Percentiles rank a stretch among this genome's conserved stretches.
These are phyloP conservation scores for Bombyx huttoni DNA, from an alignment of 2,888 invertebrate species.

Conservation along the genomic window DNA sequence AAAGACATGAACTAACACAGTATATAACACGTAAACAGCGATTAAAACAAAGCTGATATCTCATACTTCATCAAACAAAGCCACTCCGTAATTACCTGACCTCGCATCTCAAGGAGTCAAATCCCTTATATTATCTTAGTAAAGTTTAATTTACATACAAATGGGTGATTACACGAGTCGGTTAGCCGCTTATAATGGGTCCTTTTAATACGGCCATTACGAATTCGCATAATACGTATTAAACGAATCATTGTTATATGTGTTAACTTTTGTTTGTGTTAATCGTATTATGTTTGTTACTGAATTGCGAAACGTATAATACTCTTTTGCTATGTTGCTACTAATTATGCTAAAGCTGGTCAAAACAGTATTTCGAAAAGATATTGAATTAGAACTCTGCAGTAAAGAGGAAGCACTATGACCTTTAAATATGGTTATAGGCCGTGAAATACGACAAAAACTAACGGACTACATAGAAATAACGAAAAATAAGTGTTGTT, in stretches of 20 bases:
- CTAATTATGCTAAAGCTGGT: too few species aligned
- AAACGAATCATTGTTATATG: constrained; percentile 14
- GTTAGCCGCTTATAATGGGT: constrained; percentile 40
- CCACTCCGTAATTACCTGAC: constrained; percentile 3
- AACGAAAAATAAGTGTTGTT: too few species aligned
- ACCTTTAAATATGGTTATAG: too few species aligned
- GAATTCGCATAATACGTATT: constrained; percentile 22
- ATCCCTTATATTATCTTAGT: constrained; percentile 40
- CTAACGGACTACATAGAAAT: too few species aligned
- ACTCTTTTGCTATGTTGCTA: background rate
- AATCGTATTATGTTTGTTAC: background rate
- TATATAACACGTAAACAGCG: background rate
- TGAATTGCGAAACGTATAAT: background rate
- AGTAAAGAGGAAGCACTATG: too few species aligned
- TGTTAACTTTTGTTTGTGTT: constrained; percentile 3
- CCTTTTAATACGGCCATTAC: constrained; percentile 31
- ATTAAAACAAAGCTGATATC: background rate
- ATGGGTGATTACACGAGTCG: constrained; percentile 46
- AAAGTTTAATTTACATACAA: constrained; percentile 52
- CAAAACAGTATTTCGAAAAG: too few species aligned
- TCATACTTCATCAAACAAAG: constrained; percentile 3
- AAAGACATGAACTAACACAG: background rate
- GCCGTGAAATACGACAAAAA: too few species aligned
- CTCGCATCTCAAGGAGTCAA: constrained; percentile 24
- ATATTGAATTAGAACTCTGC: too few species aligned